Conservation (phyloP, 2,888 invertebrate genomes). For the Ethmia dodecea region DNA sequence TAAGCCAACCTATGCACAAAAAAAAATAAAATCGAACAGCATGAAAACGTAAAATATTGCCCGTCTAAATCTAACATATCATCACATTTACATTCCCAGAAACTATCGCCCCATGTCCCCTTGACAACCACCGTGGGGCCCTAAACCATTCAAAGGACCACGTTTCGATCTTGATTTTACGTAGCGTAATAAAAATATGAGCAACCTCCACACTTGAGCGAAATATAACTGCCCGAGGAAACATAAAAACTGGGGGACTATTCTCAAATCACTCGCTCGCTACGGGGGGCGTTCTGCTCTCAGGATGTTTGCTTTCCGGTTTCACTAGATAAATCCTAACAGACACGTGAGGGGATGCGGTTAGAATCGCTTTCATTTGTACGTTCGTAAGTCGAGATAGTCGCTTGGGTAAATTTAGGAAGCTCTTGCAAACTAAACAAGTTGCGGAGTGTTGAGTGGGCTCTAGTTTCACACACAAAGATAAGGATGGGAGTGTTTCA, state of each 20-base stretch:
- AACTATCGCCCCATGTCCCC: slow-evolving; percentile 28
- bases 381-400: slow-evolving; percentile 21
- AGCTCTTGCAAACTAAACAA: slow-evolving; percentile 15
- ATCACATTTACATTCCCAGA: slow-evolving; percentile 18
- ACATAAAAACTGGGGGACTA: slow-evolving; percentile 51
- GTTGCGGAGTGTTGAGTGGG: slow-evolving; percentile 4
- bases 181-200: slow-evolving; percentile 66
- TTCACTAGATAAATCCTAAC: slow-evolving; percentile 44
- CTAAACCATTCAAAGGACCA: slow-evolving; percentile 37
- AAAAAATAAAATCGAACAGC: too few relatives aligned
- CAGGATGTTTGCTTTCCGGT: slow-evolving; percentile 54
- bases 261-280: slow-evolving; percentile 33
- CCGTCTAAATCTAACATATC: slow-evolving; percentile 4
- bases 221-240: slow-evolving; percentile 61
- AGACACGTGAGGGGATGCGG: slow-evolving; percentile 33
- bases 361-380: slow-evolving; percentile 30
- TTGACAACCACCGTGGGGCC: slow-evolving; percentile 31
- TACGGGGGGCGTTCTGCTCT: slow-evolving; percentile 19
- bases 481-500: too few relatives aligned
- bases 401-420: slow-evolving; percentile 21
- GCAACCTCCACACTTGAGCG: slow-evolving; percentile 50
- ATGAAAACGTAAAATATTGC: neutral
- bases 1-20: too few relatives aligned
- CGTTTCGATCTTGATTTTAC: slow-evolving; percentile 53
- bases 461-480: slow-evolving; percentile 6